Base-by-base conservation (phyloP, 2,797 vertebrate species). In the Enteromius fasciolatus region DNA sequence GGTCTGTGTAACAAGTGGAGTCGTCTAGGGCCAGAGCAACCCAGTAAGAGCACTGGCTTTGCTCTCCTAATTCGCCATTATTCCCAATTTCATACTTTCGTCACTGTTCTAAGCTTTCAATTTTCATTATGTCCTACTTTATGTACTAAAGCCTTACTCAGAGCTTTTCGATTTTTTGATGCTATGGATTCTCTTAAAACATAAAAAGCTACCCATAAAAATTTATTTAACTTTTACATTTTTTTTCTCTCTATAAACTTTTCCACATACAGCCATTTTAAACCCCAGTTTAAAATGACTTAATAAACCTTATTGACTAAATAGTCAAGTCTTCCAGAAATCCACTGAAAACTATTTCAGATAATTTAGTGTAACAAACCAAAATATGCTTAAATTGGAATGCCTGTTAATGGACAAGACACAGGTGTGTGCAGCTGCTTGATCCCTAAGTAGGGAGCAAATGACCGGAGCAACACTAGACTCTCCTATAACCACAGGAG, bases 101-200 rank as follows among this genome's bases (percentile, higher is more conserved):
- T 69, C 33, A 75, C 52, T 70, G 75, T 59, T 61, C 69, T 76
- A 70, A 63, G n/a, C 28, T 75, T 72, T 79, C 44, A 46, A n/a
- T 52, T 81, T 59, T 74, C 76, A 81, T 87, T 46, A 44, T 70
- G 52, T 80, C 18, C 52, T 80, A 80, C 63, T 80, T 69, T 79
- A 28, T 41, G n/a, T 6, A 41, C 17, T 23, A 69, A 57, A 11
- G 36, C n/a, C 7, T 1, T 7, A 52, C 48, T 25, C 2, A 61
- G 3, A 48, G 3, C 1, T 72, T 72, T 70, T 70, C 2, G 9
- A 18, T 57, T 5, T 75, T 57, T 17, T 5, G 7, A 54, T 52
- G 48, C 25, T 20, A 3, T 20, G 4, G 1, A 1, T 6, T 6
- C 9, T 50, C 17, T 17, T 52, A 31, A 52, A 46, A 9, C 25